Evolutionary conservation across 2,888 invertebrate genomes (phyloP).

Genomic region (Epirrhoe tristata): DNA sequence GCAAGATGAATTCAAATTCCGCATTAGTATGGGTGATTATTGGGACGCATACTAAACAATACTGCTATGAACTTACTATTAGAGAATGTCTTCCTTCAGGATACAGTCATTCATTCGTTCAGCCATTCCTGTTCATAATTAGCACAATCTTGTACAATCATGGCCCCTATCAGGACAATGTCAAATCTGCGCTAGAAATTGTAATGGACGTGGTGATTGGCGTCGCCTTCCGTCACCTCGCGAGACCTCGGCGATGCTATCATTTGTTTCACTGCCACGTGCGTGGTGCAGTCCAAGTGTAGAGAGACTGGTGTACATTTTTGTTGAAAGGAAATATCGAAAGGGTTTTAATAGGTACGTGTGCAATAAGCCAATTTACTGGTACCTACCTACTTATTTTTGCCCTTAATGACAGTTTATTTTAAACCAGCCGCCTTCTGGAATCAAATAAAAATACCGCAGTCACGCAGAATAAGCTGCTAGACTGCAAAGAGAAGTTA

Average conservation of each 20-base stretch:
- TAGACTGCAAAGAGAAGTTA: too few species aligned
- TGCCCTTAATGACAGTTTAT: too few species aligned
- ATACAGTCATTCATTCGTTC: background rate
- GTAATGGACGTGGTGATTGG: slow-evolving; percentile 38
- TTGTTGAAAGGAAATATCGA: background rate
- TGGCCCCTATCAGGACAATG: slow-evolving; percentile 11
- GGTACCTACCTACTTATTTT: too few species aligned
- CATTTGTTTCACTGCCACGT: slow-evolving; percentile 55
- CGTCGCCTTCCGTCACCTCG: slow-evolving; percentile 45
- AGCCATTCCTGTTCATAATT: background rate
- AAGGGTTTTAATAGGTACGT: too few species aligned
- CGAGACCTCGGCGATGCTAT: slow-evolving; percentile 55
- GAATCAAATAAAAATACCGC: too few species aligned
- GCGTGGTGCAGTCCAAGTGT: slow-evolving; percentile 26
- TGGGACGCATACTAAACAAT: too few species aligned
- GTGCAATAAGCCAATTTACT: too few species aligned
- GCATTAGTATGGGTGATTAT: too few species aligned
- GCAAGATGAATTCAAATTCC: too few species aligned
- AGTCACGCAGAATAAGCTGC: too few species aligned
- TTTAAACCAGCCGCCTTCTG: too few species aligned
- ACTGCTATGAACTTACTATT: too few species aligned
- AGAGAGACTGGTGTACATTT: background rate
- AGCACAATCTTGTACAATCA: background rate
- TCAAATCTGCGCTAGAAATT: slow-evolving; percentile 28
- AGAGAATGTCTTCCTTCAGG: background rate